Percentiles rank a stretch among this genome's conserved stretches.
Conservation (phyloP, 2,797 vertebrate species). For the Rhinoraja longicauda region DNA sequence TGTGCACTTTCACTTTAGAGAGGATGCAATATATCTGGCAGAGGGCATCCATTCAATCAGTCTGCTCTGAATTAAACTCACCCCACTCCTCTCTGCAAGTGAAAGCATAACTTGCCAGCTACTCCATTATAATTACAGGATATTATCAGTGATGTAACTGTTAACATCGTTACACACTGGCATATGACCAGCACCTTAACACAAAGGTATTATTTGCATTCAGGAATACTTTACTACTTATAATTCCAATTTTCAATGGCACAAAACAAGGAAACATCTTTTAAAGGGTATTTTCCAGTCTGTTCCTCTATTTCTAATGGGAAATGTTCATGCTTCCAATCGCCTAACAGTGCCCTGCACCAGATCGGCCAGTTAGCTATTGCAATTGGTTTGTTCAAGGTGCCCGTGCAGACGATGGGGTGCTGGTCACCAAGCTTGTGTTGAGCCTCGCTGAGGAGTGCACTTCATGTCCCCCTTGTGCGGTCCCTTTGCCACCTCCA, state of each 20-base stretch:
- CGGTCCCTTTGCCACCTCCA: too few relatives aligned
- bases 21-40: background rate
- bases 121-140: background rate
- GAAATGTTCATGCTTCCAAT: background rate
- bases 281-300: background rate
- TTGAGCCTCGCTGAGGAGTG: too few relatives aligned
- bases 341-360: background rate
- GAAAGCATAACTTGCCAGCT: background rate
- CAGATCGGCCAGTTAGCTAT: background rate
- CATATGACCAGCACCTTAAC: background rate
- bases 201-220: background rate
- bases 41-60: background rate
- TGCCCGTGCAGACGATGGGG: too few relatives aligned
- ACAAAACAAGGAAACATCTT: background rate
- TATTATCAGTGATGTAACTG: background rate
- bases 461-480: too few relatives aligned
- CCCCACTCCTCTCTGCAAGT: background rate
- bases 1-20: background rate
- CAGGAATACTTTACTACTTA: background rate
- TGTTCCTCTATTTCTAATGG: background rate
- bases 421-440: too few relatives aligned
- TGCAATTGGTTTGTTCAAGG: background rate
- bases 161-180: background rate
- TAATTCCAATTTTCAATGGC: background rate
- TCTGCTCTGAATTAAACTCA: background rate